Conservation (phyloP, 2,797 vertebrate genomes). For the Helarctos malayanus region DNA sequence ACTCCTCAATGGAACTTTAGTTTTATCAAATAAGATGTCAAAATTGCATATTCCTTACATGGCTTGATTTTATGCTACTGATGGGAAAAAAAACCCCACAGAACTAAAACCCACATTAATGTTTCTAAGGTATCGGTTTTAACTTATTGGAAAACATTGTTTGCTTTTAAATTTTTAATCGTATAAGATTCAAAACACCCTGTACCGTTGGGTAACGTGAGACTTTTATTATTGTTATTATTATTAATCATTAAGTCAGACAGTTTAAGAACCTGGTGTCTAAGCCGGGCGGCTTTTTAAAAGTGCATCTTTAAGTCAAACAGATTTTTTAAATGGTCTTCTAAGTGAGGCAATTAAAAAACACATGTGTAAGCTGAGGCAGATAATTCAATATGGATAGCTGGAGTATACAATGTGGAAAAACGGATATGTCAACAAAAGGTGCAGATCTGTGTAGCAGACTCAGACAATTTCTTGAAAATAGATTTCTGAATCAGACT, state of each 20-base stretch:
- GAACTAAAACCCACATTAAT: not conserved
- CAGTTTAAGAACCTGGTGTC: constrained; percentile 33
- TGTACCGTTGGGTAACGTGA: constrained; percentile 14
- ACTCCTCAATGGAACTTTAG: not conserved
- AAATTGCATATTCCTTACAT: not conserved
- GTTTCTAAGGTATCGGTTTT: constrained; percentile 14
- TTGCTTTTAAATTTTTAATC: constrained; percentile 66
- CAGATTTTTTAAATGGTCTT: constrained; percentile 48
- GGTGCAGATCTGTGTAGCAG: constrained; percentile 41
- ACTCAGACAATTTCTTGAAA: constrained; percentile 58
- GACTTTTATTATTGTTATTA: not conserved
- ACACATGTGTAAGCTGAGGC: not conserved
- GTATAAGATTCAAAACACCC: not conserved
- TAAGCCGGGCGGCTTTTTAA: constrained; percentile 19
- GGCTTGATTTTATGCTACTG: constrained; percentile 41
- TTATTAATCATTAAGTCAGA: constrained; percentile 20
- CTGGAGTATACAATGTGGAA: not conserved
- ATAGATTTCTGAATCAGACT: constrained; percentile 63
- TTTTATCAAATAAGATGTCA: constrained; percentile 24
- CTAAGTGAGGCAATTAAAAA: constrained; percentile 13
- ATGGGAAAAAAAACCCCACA: not conserved
- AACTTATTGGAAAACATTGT: constrained; percentile 51
- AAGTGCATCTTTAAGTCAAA: not conserved
- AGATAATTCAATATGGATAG: constrained; percentile 55
- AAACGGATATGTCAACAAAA: constrained; percentile 44